These are phyloP conservation scores for Zosterops borbonicus DNA, from an alignment of 2,113 vertebrate species.

Conservation along the genomic window DNA sequence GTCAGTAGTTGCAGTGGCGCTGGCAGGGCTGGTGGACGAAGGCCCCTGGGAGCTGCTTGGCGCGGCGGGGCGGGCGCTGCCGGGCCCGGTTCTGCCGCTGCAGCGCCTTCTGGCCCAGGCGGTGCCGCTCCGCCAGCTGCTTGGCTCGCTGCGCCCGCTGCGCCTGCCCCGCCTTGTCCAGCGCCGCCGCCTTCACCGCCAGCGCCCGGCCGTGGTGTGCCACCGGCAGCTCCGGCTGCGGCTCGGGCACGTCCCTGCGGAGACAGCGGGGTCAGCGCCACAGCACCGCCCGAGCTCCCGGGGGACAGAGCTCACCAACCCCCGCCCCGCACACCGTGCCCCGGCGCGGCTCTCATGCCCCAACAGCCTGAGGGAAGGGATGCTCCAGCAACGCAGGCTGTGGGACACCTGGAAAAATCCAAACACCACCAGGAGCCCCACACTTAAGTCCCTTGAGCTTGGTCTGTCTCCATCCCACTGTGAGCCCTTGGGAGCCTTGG, in stretches of 20 bases:
- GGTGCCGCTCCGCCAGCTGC: constrained; percentile 83
- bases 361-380: fast-evolving
- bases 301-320: fast-evolving
- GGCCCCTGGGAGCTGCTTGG: constrained; percentile 75
- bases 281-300: fast-evolving
- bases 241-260: constrained; percentile 72
- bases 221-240: constrained; percentile 57
- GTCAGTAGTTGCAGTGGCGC: constrained; percentile 92
- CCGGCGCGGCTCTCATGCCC: neutral
- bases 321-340: neutral
- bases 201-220: constrained; percentile 73
- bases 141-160: constrained; percentile 86
- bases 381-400: neutral
- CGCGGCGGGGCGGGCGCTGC: constrained; percentile 80
- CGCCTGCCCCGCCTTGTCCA: constrained; percentile 87
- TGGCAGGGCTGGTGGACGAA: constrained; percentile 94
- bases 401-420: neutral
- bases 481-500: neutral
- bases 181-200: constrained; percentile 75
- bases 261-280: neutral
- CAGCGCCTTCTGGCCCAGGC: constrained; percentile 84
- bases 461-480: neutral
- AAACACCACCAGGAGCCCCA: neutral
- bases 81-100: constrained; percentile 91
- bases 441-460: neutral